Conservation (phyloP, 2,113 vertebrate species). For the Tyrannus savana region DNA sequence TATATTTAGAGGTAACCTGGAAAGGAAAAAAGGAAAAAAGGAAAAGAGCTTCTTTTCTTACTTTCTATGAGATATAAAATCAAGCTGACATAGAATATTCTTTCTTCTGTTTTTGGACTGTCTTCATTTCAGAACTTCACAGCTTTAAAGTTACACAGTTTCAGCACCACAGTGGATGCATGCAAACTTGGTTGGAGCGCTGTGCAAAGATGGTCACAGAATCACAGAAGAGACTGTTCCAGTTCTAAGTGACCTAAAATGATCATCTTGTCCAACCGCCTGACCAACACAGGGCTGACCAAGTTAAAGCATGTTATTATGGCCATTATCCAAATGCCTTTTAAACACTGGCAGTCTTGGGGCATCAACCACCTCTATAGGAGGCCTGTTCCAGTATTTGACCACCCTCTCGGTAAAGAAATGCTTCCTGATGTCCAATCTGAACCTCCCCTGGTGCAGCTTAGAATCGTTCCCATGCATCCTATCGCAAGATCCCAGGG, state of each 20-base stretch:
- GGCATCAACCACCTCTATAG: not conserved
- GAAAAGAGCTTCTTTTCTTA: not conserved
- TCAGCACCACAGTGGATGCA: not conserved
- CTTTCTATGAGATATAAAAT: not conserved
- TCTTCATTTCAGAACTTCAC: not conserved
- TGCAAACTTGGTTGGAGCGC: not conserved
- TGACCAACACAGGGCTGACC: not conserved
- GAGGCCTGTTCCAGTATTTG: not conserved
- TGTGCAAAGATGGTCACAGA: not conserved
- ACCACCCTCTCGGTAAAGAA: not conserved
- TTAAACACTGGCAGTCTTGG: not conserved
- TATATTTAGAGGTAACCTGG: not conserved
- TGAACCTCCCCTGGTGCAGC: not conserved
- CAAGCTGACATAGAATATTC: not conserved
- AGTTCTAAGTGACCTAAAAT: not conserved
- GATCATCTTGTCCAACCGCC: not conserved
- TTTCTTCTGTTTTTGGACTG: not conserved
- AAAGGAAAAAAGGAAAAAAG: not conserved
- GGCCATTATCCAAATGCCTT: not conserved
- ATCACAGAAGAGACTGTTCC: not conserved
- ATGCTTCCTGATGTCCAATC: not conserved
- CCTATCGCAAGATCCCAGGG: not conserved
- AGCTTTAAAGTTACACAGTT: not conserved
- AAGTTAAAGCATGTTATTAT: not conserved
- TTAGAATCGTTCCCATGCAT: not conserved